Percentiles rank a stretch among this genome's conserved stretches.
Evolutionary conservation across 2,888 invertebrate species (phyloP).

Genomic region (Melanargia galathea): DNA sequence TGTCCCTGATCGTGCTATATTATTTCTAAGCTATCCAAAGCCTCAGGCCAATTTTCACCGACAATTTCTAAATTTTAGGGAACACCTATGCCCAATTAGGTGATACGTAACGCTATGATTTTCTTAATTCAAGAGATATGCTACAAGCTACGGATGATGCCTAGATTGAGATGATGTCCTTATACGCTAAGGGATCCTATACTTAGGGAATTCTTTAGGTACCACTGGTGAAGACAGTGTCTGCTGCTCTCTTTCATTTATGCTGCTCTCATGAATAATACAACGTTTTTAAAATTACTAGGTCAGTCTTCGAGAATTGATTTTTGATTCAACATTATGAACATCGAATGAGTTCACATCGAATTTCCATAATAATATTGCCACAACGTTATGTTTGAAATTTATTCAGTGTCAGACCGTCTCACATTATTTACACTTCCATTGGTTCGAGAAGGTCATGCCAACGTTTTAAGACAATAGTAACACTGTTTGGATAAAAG

Average conservation of each 20-base stretch:
- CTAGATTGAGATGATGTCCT: too few species aligned
- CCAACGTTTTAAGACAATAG: slow-evolving; percentile 9
- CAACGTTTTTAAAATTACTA: background rate
- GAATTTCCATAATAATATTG: slow-evolving; percentile 52
- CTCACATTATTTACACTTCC: slow-evolving; percentile 48
- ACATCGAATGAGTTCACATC: slow-evolving; percentile 40
- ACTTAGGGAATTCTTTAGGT: too few species aligned
- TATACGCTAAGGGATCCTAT: too few species aligned
- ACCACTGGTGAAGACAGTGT: too few species aligned
- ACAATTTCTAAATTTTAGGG: too few species aligned
- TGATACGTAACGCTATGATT: too few species aligned
- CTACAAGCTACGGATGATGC: too few species aligned
- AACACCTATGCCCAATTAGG: too few species aligned
- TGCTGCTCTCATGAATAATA: background rate
- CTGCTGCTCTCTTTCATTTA: too few species aligned
- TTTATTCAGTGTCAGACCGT: slow-evolving; percentile 49
- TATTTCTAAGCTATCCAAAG: too few species aligned
- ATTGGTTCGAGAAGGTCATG: slow-evolving; percentile 43
- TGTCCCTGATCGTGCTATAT: background rate
- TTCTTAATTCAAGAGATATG: too few species aligned
- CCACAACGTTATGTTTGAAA: slow-evolving; percentile 52
- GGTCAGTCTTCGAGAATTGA: slow-evolving; percentile 1
- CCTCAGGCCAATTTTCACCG: too few species aligned
- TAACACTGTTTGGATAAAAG: background rate
- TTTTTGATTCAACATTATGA: slow-evolving; percentile 31